Evolutionary conservation across 2,113 vertebrate species (phyloP).

Genomic region (Bettongia penicillata): DNA sequence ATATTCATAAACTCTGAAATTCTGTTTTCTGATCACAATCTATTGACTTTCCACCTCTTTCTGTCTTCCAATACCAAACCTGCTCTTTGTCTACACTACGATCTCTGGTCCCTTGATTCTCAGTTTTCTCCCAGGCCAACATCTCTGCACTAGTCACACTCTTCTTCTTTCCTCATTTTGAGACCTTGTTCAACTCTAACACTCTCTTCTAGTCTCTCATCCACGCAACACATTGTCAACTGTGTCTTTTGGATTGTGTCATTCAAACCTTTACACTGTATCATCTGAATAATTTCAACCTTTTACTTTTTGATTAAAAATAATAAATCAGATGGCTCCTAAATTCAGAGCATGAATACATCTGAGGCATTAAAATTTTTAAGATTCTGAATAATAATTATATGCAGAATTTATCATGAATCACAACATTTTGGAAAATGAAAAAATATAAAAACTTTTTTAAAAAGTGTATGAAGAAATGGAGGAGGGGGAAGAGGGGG

Average conservation of each 20-base stretch:
- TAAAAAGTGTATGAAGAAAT: neutral
- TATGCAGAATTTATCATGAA: conserved; percentile 24
- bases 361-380: conserved; percentile 44
- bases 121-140: too few relatives aligned
- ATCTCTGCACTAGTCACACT: too few relatives aligned
- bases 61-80: neutral
- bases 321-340: conserved; percentile 1
- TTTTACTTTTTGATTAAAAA: conserved; percentile 50
- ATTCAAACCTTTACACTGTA: conserved; percentile 23
- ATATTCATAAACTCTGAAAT: neutral
- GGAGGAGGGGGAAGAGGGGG: too few relatives aligned
- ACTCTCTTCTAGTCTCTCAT: too few relatives aligned
- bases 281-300: conserved; percentile 11
- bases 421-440: neutral
- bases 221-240: too few relatives aligned
- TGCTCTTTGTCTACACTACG: neutral
- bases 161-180: too few relatives aligned
- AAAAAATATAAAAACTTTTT: neutral
- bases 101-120: neutral
- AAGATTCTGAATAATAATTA: conserved; percentile 12
- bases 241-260: too few relatives aligned
- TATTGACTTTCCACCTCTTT: neutral
- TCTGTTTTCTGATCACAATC: neutral
- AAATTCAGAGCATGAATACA: conserved; percentile 23
- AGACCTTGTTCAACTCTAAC: too few relatives aligned